Evolutionary conservation across 2,888 invertebrate species (phyloP), one percentile per base, ranked within the genome.

Genomic region (Prosopocoilus inquinatus): DNA sequence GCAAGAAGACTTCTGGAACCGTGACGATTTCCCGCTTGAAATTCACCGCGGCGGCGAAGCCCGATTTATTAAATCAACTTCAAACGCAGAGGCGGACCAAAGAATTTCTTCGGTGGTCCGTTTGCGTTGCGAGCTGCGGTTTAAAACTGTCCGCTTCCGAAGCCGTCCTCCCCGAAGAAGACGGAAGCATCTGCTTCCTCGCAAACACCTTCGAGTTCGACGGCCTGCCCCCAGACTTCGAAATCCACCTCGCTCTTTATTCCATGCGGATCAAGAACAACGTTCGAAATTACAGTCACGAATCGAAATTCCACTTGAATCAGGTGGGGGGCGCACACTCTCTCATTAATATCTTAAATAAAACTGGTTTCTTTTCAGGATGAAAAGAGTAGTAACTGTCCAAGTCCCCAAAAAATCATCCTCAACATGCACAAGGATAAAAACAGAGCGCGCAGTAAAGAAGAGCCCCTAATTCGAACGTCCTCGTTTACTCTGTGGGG

Each of bases 181-280:
- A 65, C 32, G 65, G 63, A 1, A 61, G 61, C 33, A 63, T 77
- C 2, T 47, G 59, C 7, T 71, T 77, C 47, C n/a, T n/a, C 20
- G 57, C 68, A 1, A 70, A 67, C 3, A 32, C 58, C 20, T 60
- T 74, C 11, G 47, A 55, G 0, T 78, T 81, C 35, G 67, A 62
- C 7, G 66, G 73, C 12, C 58, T 77, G 4, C 58, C 56, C 1
- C 63, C 75, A 0, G 68, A 75, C 52, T 77, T 80, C 46, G 74
- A 75, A 57, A 70, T 82, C n/a, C 68, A 66, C 5, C 68, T 81
- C 9, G 73, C 76, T 44, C 68, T 82, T 20, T 82, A 79, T 56
- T 76, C 77, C 58, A 63, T 82, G 47, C 75, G 77, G 7, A 64
- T 81, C 13, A 73, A 75, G 33, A 78, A 76, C 58, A 50, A 59